These are phyloP conservation scores for Penaeus japonicus DNA, from an alignment of 1,140 invertebrate genomes.

Conservation along the genomic window DNA sequence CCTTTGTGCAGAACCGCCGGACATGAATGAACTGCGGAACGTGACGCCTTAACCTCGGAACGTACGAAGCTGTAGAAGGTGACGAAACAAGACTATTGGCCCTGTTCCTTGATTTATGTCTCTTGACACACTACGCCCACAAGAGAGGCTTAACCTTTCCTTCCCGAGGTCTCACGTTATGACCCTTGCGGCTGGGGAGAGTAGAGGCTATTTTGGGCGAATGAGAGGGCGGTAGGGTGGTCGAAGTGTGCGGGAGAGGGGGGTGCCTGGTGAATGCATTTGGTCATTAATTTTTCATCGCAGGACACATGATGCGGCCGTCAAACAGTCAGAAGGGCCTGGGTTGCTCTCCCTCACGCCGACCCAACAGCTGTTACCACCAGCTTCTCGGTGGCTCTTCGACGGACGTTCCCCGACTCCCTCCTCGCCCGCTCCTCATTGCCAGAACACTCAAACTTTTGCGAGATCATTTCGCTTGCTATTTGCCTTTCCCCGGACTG, in stretches of 20 bases:
- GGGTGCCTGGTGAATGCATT: slow-evolving; percentile 55
- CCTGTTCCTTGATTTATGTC: slow-evolving; percentile 56
- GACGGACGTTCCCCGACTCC: neutral
- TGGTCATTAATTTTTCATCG: slow-evolving; percentile 55
- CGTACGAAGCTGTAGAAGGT: slow-evolving; percentile 32
- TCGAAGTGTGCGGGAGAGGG: neutral
- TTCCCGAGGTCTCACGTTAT: neutral
- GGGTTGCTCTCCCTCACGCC: slow-evolving; percentile 17
- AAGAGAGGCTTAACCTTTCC: slow-evolving; percentile 13
- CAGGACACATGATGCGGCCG: slow-evolving; percentile 54
- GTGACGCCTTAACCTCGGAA: slow-evolving; percentile 29
- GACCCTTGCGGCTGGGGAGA: neutral
- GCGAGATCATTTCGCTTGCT: too few species aligned
- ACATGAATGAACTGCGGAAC: slow-evolving; percentile 30
- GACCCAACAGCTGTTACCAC: slow-evolving; percentile 26
- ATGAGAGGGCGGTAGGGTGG: neutral
- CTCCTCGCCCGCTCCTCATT: neutral
- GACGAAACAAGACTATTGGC: slow-evolving; percentile 55
- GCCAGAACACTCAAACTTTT: too few species aligned
- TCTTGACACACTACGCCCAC: slow-evolving; percentile 30
- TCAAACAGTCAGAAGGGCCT: slow-evolving; percentile 50
- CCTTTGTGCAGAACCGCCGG: neutral
- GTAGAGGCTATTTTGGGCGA: neutral
- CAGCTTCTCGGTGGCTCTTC: neutral
- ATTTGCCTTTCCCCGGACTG: too few species aligned